Evolutionary conservation across 1,140 invertebrate species (phyloP), one percentile per base, ranked within the genome.

Genomic region (Cyphomyrmex costatus): DNA sequence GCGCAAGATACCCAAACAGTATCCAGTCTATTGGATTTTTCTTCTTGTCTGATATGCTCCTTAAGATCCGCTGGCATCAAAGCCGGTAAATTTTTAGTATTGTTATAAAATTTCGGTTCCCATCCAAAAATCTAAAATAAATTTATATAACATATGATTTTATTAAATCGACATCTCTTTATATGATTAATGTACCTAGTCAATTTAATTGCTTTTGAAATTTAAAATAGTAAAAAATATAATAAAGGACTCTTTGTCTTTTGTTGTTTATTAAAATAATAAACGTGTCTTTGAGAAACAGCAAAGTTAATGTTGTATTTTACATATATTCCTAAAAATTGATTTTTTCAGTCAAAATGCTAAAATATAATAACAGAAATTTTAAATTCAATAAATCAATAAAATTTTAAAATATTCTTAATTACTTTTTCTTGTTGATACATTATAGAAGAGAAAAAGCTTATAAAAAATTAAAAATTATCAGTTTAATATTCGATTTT

Each of bases 1-100:
- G 98, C 97, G 93, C 98, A 99, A 12, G 97, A 97, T 14, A 98
- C 97, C 97, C 98, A 98, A 85, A 98, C 97, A 19, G 97, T 97
- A 92, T 97, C 96, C 89, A 96, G 93, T 96, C 93, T 88, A 70
- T 94, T 92, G 51, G 93, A 92, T 61, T 66, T 84, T 21, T 84
- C 83, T 78, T 95, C 95, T 86, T 94, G 94, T 24, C 91, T 93
- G 60, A 98, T 98, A 93, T 97, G 96, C 79, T 96, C 95, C 92
- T 97, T 97, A 68, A 98, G 95, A 89, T 97, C 96, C 66, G 96
- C 93, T 16, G 98, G 97, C 97, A 98, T 98, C 6, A 96, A 95
- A 0, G 89, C 83, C 58, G 97, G 97, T 85, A 98, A 94, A 71
- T 96, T 95, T 63, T 97, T 96, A n/a, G 97, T 96, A 90, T 96